Evolutionary conservation across 37 sponge, comb jelly and placozoan species (phyloP).

Genomic region (Ianthella basta): DNA sequence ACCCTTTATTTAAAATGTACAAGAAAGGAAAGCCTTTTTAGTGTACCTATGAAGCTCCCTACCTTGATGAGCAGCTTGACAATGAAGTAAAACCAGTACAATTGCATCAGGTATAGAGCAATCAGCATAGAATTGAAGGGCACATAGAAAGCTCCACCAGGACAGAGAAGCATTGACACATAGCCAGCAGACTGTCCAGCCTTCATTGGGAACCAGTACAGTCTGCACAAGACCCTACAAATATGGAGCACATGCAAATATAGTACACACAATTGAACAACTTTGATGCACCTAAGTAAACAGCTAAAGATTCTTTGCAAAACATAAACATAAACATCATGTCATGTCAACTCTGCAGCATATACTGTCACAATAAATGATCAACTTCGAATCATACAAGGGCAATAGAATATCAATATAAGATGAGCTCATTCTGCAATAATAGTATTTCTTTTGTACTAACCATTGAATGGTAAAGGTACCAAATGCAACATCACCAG

Average conservation of each 20-base stretch:
- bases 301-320: background rate
- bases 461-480: slow-evolving; percentile 49
- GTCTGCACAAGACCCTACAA: slow-evolving; percentile 64
- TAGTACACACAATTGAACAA: no score
- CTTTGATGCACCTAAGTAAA: background rate
- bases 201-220: slow-evolving; percentile 88
- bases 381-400: no score
- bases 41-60: no score
- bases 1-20: no score
- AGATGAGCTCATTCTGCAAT: no score
- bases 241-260: background rate
- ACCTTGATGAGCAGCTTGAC: slow-evolving; percentile 56
- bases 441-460: no score
- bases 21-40: no score
- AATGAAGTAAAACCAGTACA: slow-evolving; percentile 83
- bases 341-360: background rate
- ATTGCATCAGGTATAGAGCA: slow-evolving; percentile 73
- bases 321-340: background rate
- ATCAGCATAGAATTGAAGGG: slow-evolving; percentile 62
- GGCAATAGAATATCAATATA: no score
- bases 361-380: no score
- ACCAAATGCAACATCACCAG: slow-evolving; percentile 60
- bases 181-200: slow-evolving; percentile 63
- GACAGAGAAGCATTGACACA: slow-evolving; percentile 47
- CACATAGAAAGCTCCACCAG: slow-evolving; percentile 68